A percentile compares a stretch with the other conserved stretches of the same genome.
phyloP scores from a whole-genome alignment of 2,113 vertebrate species.

The Brevimyrus niger region DNA sequence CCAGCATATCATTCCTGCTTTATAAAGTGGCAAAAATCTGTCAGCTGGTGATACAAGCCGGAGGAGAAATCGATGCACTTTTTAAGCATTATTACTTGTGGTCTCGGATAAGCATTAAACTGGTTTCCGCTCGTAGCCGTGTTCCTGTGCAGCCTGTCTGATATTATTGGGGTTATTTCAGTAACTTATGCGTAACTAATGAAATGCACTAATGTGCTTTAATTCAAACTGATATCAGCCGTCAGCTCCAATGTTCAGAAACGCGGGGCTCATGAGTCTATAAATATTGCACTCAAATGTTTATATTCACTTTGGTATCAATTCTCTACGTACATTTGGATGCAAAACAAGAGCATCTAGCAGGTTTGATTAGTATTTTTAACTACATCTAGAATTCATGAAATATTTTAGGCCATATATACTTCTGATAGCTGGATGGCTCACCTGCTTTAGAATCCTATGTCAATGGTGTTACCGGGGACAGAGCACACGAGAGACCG shows the following conservation, averaged over 20 bases:
- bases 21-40: neutral
- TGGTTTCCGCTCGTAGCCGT: neutral
- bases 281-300: neutral
- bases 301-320: neutral
- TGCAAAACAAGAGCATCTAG: neutral
- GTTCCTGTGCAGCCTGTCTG: neutral
- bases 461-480: too few species aligned
- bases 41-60: neutral
- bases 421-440: neutral
- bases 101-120: constrained; percentile 7
- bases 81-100: neutral
- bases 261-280: neutral
- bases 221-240: neutral
- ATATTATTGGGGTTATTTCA: neutral
- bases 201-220: neutral
- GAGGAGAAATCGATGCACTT: neutral
- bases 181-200: neutral
- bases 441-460: neutral
- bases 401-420: neutral
- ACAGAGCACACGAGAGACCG: too few species aligned
- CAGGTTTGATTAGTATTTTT: neutral
- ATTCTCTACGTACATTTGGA: neutral
- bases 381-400: neutral
- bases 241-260: neutral
- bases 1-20: neutral